Conservation (phyloP, 2,888 invertebrate species). For the Desoria tigrina region DNA sequence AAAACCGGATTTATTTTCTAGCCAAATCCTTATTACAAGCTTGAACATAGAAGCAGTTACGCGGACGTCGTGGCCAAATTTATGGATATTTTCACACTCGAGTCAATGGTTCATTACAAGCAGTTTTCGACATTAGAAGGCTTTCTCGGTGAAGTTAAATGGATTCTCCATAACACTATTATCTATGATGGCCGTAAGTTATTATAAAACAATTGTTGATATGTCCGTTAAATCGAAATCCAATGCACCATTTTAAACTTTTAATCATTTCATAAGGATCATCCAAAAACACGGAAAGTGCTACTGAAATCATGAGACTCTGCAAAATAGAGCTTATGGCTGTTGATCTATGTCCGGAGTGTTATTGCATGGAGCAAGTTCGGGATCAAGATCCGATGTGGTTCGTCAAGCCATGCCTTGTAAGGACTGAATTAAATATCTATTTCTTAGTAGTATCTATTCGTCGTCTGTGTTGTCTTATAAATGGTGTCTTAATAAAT, state of each 20-base stretch:
- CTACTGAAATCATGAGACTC: constrained; percentile 76
- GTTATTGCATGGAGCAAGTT: constrained; percentile 81
- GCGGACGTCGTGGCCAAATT: constrained; percentile 80
- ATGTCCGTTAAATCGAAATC: background rate
- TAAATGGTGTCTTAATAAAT: background rate
- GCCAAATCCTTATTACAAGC: constrained; percentile 25
- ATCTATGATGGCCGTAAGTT: constrained; percentile 85
- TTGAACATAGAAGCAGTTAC: constrained; percentile 61
- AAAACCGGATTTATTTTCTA: no score
- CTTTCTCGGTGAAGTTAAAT: constrained; percentile 84
- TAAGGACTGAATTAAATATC: constrained; percentile 12
- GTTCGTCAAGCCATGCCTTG: constrained; percentile 82
- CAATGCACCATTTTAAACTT: no score
- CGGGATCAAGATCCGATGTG: constrained; percentile 68
- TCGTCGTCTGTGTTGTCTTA: background rate
- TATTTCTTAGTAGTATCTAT: background rate
- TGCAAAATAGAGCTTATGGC: constrained; percentile 86
- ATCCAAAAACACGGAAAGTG: constrained; percentile 63
- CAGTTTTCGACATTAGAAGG: constrained; percentile 83
- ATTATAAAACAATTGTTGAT: no score
- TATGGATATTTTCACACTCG: constrained; percentile 76
- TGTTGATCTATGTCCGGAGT: constrained; percentile 89
- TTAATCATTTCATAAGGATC: constrained; percentile 24
- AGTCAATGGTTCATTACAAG: constrained; percentile 71
- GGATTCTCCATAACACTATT: constrained; percentile 90